A percentile compares a stretch with the other conserved stretches of the same genome.
Evolutionary conservation across 2,888 invertebrate genomes (phyloP).

Genomic region (Branchipolynoe longqiensis): DNA sequence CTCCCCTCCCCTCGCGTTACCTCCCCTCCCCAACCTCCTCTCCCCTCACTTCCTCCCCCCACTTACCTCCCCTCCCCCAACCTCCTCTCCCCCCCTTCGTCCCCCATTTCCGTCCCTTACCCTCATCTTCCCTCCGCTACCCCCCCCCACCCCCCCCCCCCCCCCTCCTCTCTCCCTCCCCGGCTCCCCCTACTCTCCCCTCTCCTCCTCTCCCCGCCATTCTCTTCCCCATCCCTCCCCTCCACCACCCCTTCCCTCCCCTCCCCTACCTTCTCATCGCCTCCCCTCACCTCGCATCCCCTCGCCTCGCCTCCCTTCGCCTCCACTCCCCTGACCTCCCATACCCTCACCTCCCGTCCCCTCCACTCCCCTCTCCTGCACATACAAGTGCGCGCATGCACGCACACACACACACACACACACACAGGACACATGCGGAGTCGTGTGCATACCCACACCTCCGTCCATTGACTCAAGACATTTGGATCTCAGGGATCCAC

Average conservation of each 20-base stretch:
- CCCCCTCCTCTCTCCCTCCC: background rate
- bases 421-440: too few relatives aligned
- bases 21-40: background rate
- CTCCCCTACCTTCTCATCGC: background rate
- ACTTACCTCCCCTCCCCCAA: background rate
- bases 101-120: background rate
- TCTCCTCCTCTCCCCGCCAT: background rate
- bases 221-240: background rate
- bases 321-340: background rate
- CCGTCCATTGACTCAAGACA: too few relatives aligned
- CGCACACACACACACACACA: too few relatives aligned
- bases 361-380: background rate
- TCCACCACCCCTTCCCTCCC: background rate
- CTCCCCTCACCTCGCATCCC: background rate
- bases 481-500: too few relatives aligned
- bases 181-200: background rate
- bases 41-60: background rate
- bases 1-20: background rate
- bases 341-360: background rate
- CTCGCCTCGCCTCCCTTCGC: background rate
- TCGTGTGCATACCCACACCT: too few relatives aligned
- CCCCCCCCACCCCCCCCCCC: background rate
- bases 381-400: too few relatives aligned
- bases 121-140: background rate
- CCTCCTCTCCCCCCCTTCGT: background rate